These are phyloP conservation scores for Petrocephalus microphthalmus DNA, from an alignment of 2,113 vertebrate genomes.

Conservation along the genomic window DNA sequence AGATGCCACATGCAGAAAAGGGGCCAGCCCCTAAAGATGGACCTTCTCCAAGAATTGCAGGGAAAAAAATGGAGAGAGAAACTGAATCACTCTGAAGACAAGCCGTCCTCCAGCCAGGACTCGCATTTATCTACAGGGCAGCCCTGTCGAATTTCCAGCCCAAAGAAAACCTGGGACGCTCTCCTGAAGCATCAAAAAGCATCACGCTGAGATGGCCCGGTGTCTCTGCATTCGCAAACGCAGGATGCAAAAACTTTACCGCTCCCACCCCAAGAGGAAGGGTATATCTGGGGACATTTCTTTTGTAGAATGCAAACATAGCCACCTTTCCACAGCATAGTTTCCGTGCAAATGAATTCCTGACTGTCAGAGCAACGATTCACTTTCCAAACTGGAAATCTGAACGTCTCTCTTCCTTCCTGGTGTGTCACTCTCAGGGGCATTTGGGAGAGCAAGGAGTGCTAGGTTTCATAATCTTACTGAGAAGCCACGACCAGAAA, in stretches of 20 bases:
- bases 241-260: background rate
- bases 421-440: background rate
- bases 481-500: background rate
- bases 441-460: background rate
- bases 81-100: constrained; percentile 16
- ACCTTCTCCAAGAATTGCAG: constrained; percentile 13
- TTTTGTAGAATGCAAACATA: background rate
- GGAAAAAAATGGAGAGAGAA: background rate
- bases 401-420: background rate
- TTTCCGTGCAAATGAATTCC: background rate
- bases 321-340: background rate
- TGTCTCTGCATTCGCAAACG: background rate
- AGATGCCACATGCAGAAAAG: constrained; percentile 20
- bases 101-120: no score
- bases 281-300: background rate
- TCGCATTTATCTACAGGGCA: background rate
- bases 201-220: background rate
- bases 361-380: background rate
- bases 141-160: background rate
- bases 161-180: background rate
- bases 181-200: background rate
- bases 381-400: background rate
- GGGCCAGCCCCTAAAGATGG: background rate
- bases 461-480: background rate
- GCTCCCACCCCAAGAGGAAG: background rate